Evolutionary conservation across 2,113 vertebrate species (phyloP), one percentile per base, ranked within the genome.

Genomic region (Sinocyclocheilus rhinocerous): DNA sequence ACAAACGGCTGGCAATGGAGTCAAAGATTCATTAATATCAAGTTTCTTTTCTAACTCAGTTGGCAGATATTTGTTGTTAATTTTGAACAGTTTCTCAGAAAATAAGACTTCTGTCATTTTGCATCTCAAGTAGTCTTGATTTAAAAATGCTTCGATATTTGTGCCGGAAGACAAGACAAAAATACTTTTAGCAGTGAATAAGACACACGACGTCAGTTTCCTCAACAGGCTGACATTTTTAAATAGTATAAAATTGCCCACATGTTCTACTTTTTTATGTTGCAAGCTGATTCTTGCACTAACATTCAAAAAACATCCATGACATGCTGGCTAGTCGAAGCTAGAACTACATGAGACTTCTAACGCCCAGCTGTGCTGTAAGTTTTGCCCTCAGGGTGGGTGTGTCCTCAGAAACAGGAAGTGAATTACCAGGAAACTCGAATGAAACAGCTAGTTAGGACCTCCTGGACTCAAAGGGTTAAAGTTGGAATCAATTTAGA

Each of bases 381-480:
- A 4, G 6, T 29, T 65, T 15, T 29, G 63, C 24, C 26, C 13
- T 33, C 52, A 2, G 16, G 15, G 52, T 55, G 16, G 52, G 16
- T 16, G 52, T 18, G 16, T 16, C 52, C 52, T 55, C 65, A 67
- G 29, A 69, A 61, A 75, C 33, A 52, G 77, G 50, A 48, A 63
- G 0, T 22, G 22, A 24, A 76, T 72, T 20, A 72, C 6, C 29
- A 70, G 6, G 67, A 70, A 70, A 48, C 42, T 84, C 84, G 79
- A 50, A 80, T 84, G 80, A 81, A 88, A 83, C 88, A 83, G 87
- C 87, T 91, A 89, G 88, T 84, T 45, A 89, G 91, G 92, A 91
- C 85, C 76, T 90, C 90, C 42, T 83, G 87, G 89, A 94, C 95
- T 96, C 96, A 97, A 95, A 96, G 95, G 96, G 95, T 97, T 96